These are phyloP conservation scores for Phyllotis vaccarum DNA, from an alignment of 2,797 vertebrate genomes.

Conservation along the genomic window DNA sequence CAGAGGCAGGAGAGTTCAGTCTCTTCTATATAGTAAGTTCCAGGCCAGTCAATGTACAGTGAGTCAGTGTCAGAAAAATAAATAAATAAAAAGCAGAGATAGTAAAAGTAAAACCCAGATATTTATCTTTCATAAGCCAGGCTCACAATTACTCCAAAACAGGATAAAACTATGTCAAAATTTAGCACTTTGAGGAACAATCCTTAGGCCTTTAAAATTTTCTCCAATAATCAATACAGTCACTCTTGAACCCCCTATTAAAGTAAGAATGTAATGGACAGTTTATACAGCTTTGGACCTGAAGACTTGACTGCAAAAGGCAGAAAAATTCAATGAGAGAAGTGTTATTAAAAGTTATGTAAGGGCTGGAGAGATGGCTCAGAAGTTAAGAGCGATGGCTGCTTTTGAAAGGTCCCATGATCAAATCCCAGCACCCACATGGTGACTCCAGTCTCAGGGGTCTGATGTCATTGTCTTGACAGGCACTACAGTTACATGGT, in stretches of 20 bases:
- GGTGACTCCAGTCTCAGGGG: not conserved
- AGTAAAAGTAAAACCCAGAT: not conserved
- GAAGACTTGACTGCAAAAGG: constrained; percentile 48
- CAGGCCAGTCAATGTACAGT: not conserved
- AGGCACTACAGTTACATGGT: not conserved
- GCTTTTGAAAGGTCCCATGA: too few relatives aligned
- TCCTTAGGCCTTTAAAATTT: not conserved
- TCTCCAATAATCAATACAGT: constrained; percentile 43
- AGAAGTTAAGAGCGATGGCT: not conserved
- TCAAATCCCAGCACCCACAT: not conserved
- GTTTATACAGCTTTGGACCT: constrained; percentile 55
- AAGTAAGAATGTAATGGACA: constrained; percentile 62
- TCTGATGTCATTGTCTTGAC: not conserved
- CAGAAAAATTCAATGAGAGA: constrained; percentile 14
- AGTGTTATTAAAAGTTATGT: not conserved
- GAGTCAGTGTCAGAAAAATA: not conserved
- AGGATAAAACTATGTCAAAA: constrained; percentile 45
- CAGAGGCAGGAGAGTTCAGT: not conserved
- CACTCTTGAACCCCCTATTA: constrained; percentile 12
- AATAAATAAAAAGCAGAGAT: not conserved
- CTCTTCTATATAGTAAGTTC: not conserved
- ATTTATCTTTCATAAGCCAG: constrained; percentile 12
- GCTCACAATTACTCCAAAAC: constrained; percentile 62
- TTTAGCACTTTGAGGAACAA: constrained; percentile 7
- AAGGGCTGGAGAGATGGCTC: not conserved